Conservation (phyloP, 2,113 vertebrate species). For the Illadopsis cleaveri region DNA sequence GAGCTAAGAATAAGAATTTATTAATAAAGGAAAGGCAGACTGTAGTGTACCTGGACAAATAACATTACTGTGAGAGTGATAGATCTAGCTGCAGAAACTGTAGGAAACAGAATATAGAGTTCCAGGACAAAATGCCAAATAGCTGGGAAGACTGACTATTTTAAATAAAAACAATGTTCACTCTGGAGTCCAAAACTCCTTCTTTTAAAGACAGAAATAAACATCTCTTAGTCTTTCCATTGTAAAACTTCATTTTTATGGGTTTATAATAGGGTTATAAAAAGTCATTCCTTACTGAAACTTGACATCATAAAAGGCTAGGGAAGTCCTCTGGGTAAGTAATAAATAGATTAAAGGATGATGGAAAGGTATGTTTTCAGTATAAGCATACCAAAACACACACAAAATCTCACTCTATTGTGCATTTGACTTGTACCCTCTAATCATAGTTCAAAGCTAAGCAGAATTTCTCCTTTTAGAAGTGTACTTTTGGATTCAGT, state of each 20-base stretch:
- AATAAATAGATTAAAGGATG: conserved; percentile 44
- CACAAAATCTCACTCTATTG: neutral
- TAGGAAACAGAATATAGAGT: conserved; percentile 24
- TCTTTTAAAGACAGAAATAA: conserved; percentile 43
- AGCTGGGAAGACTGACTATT: conserved; percentile 34
- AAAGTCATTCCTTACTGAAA: conserved; percentile 47
- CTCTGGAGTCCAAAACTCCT: conserved; percentile 9
- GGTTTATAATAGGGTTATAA: conserved; percentile 48
- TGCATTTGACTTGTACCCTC: conserved; percentile 15
- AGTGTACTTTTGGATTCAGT: neutral
- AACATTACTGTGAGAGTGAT: neutral
- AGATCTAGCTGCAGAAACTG: conserved; percentile 5
- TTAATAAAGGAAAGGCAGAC: neutral
- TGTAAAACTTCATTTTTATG: conserved; percentile 49
- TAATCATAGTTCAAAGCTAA: conserved; percentile 41
- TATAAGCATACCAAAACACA: neutral
- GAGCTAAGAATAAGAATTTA: neutral
- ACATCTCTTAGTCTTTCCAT: conserved; percentile 47
- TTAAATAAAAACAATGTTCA: conserved; percentile 34
- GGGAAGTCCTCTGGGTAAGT: conserved; percentile 21
- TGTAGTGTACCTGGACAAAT: neutral
- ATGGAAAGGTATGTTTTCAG: conserved; percentile 12
- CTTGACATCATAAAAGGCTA: conserved; percentile 64
- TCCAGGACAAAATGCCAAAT: conserved; percentile 36
- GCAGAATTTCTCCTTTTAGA: conserved; percentile 8